Conservation (phyloP, 2,888 invertebrate genomes). For the Hyposoter dolosus region DNA sequence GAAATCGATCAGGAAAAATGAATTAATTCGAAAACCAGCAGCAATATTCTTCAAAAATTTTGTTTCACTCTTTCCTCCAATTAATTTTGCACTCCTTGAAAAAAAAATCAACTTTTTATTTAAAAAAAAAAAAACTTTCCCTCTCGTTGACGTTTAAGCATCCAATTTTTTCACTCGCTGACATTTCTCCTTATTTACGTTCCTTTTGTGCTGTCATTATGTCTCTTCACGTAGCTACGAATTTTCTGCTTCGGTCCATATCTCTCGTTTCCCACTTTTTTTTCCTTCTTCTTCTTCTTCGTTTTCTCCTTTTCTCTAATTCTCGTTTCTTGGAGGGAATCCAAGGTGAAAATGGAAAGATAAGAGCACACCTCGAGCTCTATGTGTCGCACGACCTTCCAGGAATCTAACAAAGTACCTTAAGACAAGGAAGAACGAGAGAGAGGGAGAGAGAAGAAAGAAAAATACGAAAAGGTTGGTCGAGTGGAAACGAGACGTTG, state of each 20-base stretch:
- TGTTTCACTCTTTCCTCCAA: neutral
- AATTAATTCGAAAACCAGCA: neutral
- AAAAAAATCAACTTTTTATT: neutral
- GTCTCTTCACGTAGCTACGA: conserved; percentile 1
- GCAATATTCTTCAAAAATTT: neutral
- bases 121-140: neutral
- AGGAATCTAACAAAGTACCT: neutral
- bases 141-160: neutral
- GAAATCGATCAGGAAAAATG: neutral
- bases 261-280: neutral
- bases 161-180: neutral
- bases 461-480: conserved; percentile 2
- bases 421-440: conserved; percentile 3
- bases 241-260: conserved; percentile 6
- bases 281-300: too few species aligned
- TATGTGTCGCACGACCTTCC: neutral
- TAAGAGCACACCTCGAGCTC: conserved; percentile 19
- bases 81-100: neutral
- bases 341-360: conserved; percentile 37
- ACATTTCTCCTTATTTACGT: conserved; percentile 10
- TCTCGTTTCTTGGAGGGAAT: neutral
- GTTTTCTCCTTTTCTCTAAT: neutral
- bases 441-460: neutral
- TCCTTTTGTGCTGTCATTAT: conserved; percentile 22
- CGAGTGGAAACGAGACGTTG: neutral